Evolutionary conservation across 1,140 invertebrate genomes (phyloP).

Genomic region (Drosophila fuyamai): DNA sequence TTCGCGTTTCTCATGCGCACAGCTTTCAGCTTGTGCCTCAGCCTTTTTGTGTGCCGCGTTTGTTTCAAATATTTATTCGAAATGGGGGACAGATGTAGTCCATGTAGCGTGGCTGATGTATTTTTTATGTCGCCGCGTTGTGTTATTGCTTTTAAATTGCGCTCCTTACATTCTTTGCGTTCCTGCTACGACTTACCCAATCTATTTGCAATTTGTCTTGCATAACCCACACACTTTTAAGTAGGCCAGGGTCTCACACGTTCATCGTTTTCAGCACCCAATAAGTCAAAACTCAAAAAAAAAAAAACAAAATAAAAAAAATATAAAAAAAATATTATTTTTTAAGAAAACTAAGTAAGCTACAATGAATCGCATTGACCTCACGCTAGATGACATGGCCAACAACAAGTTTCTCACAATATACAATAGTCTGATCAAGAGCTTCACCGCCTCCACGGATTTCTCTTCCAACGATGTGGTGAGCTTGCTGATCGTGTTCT

Average conservation of each 20-base stretch:
- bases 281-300: neutral
- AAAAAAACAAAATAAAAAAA: neutral
- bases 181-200: conserved; percentile 33
- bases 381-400: conserved; percentile 75
- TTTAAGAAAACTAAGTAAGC: neutral
- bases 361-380: conserved; percentile 75
- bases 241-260: conserved; percentile 34
- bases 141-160: conserved; percentile 79
- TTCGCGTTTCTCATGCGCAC: conserved; percentile 76
- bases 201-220: conserved; percentile 49
- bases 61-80: conserved; percentile 75
- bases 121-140: conserved; percentile 71
- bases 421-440: conserved; percentile 58
- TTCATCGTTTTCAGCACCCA: conserved; percentile 19
- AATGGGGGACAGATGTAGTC: conserved; percentile 45
- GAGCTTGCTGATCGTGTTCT: conserved; percentile 73
- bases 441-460: conserved; percentile 35
- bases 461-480: conserved; percentile 65
- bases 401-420: conserved; percentile 73
- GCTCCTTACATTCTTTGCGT: conserved; percentile 55
- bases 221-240: conserved; percentile 18
- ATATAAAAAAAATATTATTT: neutral
- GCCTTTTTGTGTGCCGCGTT: conserved; percentile 30
- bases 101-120: conserved; percentile 63
- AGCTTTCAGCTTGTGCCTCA: conserved; percentile 49